Conservation (phyloP, 1,140 invertebrate species). For the Drosophila trapezifrons region DNA sequence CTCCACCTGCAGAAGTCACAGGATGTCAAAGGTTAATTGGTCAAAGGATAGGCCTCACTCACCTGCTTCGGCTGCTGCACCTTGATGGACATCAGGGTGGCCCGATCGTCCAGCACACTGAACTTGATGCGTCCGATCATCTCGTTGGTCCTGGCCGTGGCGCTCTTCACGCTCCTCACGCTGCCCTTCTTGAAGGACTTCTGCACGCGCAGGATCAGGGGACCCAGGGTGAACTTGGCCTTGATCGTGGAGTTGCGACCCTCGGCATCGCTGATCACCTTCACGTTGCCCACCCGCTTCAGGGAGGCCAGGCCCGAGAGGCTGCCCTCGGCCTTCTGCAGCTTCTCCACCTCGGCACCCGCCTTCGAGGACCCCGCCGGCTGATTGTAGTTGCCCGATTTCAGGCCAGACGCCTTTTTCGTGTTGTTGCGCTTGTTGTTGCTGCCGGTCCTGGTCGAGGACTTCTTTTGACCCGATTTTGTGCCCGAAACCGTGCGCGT, state of each 20-base stretch:
- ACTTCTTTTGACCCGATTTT: conserved; percentile 77
- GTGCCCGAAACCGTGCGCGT: conserved; percentile 71
- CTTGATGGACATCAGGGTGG: conserved; percentile 91
- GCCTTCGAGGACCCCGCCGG: conserved; percentile 73
- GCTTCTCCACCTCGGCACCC: conserved; percentile 72
- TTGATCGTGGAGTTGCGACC: conserved; percentile 90
- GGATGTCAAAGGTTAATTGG: conserved; percentile 54
- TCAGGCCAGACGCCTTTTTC: conserved; percentile 63
- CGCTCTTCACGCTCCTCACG: conserved; percentile 90
- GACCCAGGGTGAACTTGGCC: conserved; percentile 91
- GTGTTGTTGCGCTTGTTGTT: conserved; percentile 54
- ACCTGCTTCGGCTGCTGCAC: conserved; percentile 94
- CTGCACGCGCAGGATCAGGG: conserved; percentile 91
- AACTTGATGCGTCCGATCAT: conserved; percentile 92
- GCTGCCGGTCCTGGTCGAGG: conserved; percentile 33
- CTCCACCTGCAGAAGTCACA: conserved; percentile 87
- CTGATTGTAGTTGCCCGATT: conserved; percentile 77
- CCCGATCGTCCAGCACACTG: conserved; percentile 90
- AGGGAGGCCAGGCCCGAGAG: conserved; percentile 91
- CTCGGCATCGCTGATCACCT: conserved; percentile 90
- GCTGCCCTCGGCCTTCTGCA: conserved; percentile 89
- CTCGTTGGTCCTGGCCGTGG: conserved; percentile 92
- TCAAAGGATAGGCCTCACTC: conserved; percentile 35
- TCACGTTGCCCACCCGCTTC: conserved; percentile 90
- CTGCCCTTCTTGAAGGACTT: conserved; percentile 91